Conservation (phyloP, 2,888 invertebrate species). For the Tenodera sinensis region DNA sequence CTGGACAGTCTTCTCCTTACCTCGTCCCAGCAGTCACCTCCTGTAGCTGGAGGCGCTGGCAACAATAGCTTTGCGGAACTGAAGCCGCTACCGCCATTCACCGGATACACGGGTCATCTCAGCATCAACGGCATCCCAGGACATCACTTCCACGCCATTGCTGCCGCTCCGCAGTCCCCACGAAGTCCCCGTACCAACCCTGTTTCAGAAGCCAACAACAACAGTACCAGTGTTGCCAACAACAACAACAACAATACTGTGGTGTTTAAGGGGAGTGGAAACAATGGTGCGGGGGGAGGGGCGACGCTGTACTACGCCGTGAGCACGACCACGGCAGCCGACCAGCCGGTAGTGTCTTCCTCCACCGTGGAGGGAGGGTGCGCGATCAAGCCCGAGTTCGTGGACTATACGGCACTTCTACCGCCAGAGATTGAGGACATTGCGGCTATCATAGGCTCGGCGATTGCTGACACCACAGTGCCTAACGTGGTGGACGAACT, state of each 20-base stretch:
- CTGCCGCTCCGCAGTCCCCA: constrained; percentile 45
- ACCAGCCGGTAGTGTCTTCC: constrained; percentile 48
- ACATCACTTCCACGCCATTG: constrained; percentile 82
- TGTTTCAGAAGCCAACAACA: constrained; percentile 37
- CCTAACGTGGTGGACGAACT: constrained; percentile 56
- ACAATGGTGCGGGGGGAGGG: constrained; percentile 45
- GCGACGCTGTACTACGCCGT: constrained; percentile 41
- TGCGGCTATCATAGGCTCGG: constrained; percentile 82
- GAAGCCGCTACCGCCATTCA: constrained; percentile 82
- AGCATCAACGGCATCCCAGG: constrained; percentile 86
- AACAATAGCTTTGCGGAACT: constrained; percentile 73
- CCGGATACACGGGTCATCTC: constrained; percentile 79
- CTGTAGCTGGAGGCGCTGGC: constrained; percentile 39
- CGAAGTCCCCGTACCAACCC: constrained; percentile 39
- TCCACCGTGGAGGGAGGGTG: constrained; percentile 43
- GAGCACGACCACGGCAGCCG: constrained; percentile 37
- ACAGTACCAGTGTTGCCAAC: constrained; percentile 33
- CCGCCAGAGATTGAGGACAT: constrained; percentile 65
- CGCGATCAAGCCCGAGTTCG: constrained; percentile 39
- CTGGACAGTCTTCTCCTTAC: constrained; percentile 63
- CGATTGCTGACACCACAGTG: constrained; percentile 84
- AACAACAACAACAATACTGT: constrained; percentile 55
- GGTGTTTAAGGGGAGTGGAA: constrained; percentile 42
- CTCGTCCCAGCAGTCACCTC: constrained; percentile 39
- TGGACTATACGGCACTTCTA: constrained; percentile 37